Evolutionary conservation across 2,113 vertebrate genomes (phyloP), one percentile per base, ranked within the genome.

Genomic region (Alethe castanea): DNA sequence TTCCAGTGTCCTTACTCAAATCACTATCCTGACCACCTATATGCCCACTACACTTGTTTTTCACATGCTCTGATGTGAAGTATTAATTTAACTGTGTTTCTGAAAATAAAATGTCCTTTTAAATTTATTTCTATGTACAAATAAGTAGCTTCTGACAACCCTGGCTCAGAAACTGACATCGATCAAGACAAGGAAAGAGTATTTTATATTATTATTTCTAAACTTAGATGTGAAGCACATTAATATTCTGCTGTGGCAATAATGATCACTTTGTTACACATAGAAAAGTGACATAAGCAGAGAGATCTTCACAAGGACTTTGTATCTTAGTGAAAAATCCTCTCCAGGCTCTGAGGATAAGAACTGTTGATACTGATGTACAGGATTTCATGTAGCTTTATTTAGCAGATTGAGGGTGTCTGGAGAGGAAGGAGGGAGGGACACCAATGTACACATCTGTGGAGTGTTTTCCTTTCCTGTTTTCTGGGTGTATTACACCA

Each of bases 181-280:
- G 52, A 80, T 95, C 81, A 73, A 95, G 73, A 78, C 31, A 35
- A 28, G 5, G 6, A 81, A 94, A 62, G 60, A 73, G 35, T n/a
- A 91, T 15, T 86, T 94, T 82, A 57, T 44, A 28, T 53, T 62
- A 74, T 74, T 90, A 80, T 59, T 96, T 95, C 92, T 95, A 95
- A 92, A 96, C 80, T 56, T 82, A 70, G 76, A n/a, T 70, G 65
- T 96, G 90, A 94, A 97, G 73, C 57, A 64, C 70, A 47, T 94
- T 94, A 86, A 65, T 96, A 95, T 79, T 95, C 61, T 87, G 22
- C 91, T 94, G 61, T 93, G 61, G 88, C 69, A 90, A 93, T 86
- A 71, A 66, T 28, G 62, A 90, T 94, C 72, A 90, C 81, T 96
- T 98, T 88, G 53, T 69, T 92, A 52, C 62, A 28, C 92, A 93